These are phyloP conservation scores for Cathartes aura DNA, from an alignment of 2,113 vertebrate species.

Conservation along the genomic window DNA sequence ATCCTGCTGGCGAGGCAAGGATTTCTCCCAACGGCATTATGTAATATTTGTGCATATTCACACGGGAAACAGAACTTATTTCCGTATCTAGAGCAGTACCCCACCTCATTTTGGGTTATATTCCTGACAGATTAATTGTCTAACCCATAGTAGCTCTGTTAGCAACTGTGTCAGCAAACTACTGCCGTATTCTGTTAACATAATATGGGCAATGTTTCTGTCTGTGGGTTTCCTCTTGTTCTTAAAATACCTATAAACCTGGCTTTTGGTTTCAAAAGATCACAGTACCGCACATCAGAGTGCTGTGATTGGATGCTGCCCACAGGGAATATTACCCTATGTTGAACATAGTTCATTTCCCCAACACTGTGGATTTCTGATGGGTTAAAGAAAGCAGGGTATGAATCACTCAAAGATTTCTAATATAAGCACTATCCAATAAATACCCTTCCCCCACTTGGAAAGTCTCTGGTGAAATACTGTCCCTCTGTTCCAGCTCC, in stretches of 20 bases:
- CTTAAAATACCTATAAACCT: neutral
- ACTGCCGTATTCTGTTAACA: neutral
- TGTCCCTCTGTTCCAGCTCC: conserved; percentile 42
- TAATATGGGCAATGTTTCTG: neutral
- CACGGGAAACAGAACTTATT: neutral
- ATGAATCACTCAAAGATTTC: conserved; percentile 9
- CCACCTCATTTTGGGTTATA: neutral
- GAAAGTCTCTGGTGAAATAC: neutral
- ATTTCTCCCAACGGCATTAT: neutral
- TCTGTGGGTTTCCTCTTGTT: neutral
- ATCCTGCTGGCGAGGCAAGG: neutral
- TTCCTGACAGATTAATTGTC: neutral
- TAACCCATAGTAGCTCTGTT: neutral
- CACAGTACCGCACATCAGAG: neutral
- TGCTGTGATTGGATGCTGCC: neutral
- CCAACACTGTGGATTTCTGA: neutral
- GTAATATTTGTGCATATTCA: neutral
- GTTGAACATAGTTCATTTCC: neutral
- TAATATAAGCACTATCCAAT: neutral
- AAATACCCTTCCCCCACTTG: conserved; percentile 22
- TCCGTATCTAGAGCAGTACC: neutral
- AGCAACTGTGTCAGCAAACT: neutral
- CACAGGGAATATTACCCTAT: neutral
- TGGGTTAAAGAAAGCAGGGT: neutral
- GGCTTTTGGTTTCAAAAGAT: neutral